Evolutionary conservation across 2,113 vertebrate species (phyloP).

Genomic region (Phylloscopus whistleri): DNA sequence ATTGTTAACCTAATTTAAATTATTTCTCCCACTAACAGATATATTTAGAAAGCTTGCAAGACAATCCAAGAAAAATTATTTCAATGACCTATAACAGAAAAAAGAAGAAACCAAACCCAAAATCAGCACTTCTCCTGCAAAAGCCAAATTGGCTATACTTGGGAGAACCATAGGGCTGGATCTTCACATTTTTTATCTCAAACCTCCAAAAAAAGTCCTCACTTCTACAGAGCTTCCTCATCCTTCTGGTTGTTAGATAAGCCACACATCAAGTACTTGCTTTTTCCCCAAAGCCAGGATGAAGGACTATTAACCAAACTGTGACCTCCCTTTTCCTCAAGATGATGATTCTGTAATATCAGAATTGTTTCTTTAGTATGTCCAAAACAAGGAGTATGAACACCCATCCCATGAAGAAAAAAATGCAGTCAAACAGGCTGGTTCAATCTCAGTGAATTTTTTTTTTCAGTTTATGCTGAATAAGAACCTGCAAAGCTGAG

Average conservation of each 20-base stretch:
- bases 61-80: neutral
- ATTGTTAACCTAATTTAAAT: neutral
- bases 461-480: neutral
- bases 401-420: neutral
- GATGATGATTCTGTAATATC: neutral
- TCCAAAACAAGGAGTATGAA: neutral
- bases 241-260: neutral
- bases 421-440: neutral
- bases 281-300: neutral
- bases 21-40: neutral
- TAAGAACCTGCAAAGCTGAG: neutral
- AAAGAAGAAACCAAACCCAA: neutral
- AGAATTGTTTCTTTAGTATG: neutral
- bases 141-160: neutral
- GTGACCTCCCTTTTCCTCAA: neutral
- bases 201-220: neutral
- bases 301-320: neutral
- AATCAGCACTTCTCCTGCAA: neutral
- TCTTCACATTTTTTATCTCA: neutral
- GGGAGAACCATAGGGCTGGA: neutral
- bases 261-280: neutral
- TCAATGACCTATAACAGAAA: neutral
- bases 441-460: neutral
- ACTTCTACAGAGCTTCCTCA: neutral
- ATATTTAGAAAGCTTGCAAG: neutral